Conservation (phyloP, 2,888 invertebrate genomes). For the Glaucopsyche alexis region DNA sequence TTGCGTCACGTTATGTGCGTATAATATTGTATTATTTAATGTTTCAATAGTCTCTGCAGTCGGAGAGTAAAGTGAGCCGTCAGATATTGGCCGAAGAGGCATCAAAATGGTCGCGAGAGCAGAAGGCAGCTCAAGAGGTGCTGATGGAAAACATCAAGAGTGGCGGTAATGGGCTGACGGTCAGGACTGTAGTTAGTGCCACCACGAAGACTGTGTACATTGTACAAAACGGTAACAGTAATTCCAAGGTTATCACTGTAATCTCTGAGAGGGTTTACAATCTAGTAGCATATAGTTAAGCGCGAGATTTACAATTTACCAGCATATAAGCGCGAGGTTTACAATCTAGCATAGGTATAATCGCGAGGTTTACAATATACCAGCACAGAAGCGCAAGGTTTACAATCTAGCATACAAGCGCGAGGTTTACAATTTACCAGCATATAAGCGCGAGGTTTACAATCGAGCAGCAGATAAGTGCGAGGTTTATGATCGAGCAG, state of each 20-base stretch:
- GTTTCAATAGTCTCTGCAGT: conserved; percentile 60
- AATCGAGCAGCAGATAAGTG: too few relatives aligned
- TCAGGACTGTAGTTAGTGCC: conserved; percentile 62
- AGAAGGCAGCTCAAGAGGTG: conserved; percentile 69
- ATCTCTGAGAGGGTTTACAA: too few relatives aligned
- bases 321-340: too few relatives aligned
- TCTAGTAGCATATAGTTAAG: too few relatives aligned
- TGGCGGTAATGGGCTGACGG: conserved; percentile 71
- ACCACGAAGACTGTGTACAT: conserved; percentile 60
- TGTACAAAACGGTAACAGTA: conserved; percentile 63
- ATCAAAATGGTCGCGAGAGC: conserved; percentile 73
- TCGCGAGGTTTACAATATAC: too few relatives aligned
- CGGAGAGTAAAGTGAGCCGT: conserved; percentile 68
- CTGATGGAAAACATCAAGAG: conserved; percentile 74
- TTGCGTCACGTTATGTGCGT: background rate
- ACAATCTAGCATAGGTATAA: too few relatives aligned
- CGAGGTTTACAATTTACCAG: too few relatives aligned
- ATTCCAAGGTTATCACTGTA: background rate
- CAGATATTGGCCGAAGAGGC: conserved; percentile 73
- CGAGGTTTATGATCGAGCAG: too few relatives aligned
- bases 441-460: too few relatives aligned
- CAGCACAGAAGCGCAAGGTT: too few relatives aligned
- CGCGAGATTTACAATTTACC: too few relatives aligned
- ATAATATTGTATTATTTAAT: background rate
- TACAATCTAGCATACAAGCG: too few relatives aligned